phyloP scores from a whole-genome alignment of 1,140 invertebrate species.

The Gryllus bimaculatus region DNA sequence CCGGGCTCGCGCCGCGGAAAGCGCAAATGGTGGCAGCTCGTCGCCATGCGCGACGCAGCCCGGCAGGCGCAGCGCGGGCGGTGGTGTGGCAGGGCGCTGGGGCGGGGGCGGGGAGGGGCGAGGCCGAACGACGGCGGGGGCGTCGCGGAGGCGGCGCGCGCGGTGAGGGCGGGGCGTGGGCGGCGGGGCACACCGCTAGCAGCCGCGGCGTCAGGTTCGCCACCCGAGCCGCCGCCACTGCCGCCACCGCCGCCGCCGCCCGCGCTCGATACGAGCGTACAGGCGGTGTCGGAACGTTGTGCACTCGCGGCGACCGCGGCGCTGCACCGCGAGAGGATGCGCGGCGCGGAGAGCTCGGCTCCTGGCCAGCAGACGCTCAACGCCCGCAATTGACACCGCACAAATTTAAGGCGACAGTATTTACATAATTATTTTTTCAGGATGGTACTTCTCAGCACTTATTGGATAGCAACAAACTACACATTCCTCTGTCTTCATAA shows the following conservation, averaged over 20 bases:
- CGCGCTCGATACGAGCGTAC: not conserved
- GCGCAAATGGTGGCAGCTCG: not conserved
- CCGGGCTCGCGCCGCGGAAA: not conserved
- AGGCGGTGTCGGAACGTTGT: not conserved
- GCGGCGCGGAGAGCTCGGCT: too few relatives aligned
- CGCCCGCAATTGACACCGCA: too few relatives aligned
- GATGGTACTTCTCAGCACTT: too few relatives aligned
- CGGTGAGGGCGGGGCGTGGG: not conserved
- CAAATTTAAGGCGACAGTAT: too few relatives aligned
- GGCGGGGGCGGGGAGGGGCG: too few relatives aligned
- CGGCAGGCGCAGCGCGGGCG: not conserved
- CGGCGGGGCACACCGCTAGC: slow-evolving; percentile 1
- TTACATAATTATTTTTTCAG: too few relatives aligned
- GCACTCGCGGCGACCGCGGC: not conserved
- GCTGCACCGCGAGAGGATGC: not conserved
- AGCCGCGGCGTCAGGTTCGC: slow-evolving; percentile 1
- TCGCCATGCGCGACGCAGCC: not conserved
- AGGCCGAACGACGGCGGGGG: not conserved
- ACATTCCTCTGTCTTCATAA: too few relatives aligned
- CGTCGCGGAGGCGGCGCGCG: too few relatives aligned
- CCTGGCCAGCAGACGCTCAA: too few relatives aligned
- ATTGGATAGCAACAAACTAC: too few relatives aligned
- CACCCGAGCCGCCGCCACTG: not conserved
- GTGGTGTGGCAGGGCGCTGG: too few relatives aligned
- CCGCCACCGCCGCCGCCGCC: too few relatives aligned